Conservation (phyloP, 2,888 invertebrate genomes). For the Tortricodes alternella region DNA sequence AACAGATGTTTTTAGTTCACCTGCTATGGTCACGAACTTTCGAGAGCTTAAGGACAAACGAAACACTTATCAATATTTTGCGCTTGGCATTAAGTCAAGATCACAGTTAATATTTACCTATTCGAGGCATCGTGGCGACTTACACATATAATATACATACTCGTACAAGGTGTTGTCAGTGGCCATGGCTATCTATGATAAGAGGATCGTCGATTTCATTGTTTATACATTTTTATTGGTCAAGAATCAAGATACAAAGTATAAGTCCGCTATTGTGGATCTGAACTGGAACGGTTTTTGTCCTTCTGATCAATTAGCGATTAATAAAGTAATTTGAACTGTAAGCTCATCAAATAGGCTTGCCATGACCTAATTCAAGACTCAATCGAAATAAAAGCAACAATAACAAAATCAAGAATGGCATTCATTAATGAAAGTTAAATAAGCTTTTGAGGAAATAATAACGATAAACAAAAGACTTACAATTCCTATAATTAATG, state of each 20-base stretch:
- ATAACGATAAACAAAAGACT: neutral
- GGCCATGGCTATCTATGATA: conserved; percentile 6
- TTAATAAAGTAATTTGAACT: too few relatives aligned
- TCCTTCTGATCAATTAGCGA: neutral
- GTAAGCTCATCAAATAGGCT: too few relatives aligned
- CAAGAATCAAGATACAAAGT: conserved; percentile 7
- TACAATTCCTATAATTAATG: neutral
- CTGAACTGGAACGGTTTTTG: conserved; percentile 1
- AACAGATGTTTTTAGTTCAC: neutral
- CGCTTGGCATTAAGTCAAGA: conserved; percentile 21
- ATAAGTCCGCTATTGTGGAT: neutral
- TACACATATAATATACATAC: too few relatives aligned
- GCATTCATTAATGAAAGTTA: too few relatives aligned
- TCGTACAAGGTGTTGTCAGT: neutral
- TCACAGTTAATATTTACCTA: conserved; percentile 5
- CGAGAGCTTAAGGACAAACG: conserved; percentile 4
- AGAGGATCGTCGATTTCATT: conserved; percentile 7
- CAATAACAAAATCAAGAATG: too few relatives aligned
- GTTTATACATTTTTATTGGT: conserved; percentile 20
- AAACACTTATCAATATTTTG: conserved; percentile 14
- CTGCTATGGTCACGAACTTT: conserved; percentile 1
- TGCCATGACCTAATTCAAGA: too few relatives aligned
- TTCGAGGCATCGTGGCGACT: neutral
- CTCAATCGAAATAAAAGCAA: too few relatives aligned
- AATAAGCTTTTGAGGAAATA: neutral